phyloP scores from a whole-genome alignment of 2,797 vertebrate genomes.

The Spizella passerina region DNA sequence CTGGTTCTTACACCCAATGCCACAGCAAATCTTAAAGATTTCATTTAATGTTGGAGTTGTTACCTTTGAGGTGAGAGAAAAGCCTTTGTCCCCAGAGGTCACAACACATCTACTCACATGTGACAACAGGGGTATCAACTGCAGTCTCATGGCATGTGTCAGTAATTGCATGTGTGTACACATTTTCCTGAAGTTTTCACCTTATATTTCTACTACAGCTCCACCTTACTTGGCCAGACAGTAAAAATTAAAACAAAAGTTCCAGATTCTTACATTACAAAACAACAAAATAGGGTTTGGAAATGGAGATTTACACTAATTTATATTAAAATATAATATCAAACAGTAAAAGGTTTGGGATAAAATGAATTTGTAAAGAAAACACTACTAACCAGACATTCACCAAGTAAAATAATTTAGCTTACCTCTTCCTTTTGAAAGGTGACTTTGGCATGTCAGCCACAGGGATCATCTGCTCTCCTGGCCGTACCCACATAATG shows the following conservation, averaged over 20 bases:
- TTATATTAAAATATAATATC: neutral
- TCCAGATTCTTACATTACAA: neutral
- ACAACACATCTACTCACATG: neutral
- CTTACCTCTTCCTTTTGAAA: constrained; percentile 97
- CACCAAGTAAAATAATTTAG: neutral
- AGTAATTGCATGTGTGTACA: neutral
- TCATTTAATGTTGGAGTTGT: neutral
- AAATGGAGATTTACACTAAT: neutral
- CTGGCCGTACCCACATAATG: constrained; percentile 98
- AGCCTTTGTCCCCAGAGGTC: neutral
- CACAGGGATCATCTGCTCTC: constrained; percentile 98
- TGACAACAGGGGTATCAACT: neutral
- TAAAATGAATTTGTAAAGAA: neutral
- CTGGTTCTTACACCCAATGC: neutral
- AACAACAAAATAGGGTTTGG: neutral
- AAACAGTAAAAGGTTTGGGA: neutral
- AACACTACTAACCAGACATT: neutral
- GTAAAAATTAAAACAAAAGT: neutral
- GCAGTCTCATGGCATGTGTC: neutral
- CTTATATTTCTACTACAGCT: neutral
- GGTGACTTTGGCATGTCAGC: constrained; percentile 99
- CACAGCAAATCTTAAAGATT: neutral
- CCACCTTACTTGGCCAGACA: neutral
- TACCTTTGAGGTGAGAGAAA: neutral
- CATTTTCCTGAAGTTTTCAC: neutral